Percentiles rank a stretch among this genome's conserved stretches.
phyloP scores from a whole-genome alignment of 2,113 vertebrate species.

The Trachemys scripta region DNA sequence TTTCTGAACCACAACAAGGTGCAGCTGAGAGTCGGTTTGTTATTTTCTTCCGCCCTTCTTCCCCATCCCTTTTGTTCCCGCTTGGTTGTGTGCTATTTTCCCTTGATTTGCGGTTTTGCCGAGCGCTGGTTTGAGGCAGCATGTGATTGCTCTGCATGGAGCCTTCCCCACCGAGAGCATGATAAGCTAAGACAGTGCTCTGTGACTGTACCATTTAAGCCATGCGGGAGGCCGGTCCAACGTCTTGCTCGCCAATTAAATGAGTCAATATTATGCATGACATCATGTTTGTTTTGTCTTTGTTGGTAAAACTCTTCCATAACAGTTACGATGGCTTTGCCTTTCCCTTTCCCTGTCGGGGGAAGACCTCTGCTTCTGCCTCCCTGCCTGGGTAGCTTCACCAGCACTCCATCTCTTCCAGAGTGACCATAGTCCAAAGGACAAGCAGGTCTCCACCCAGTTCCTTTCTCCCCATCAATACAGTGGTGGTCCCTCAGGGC shows the following conservation, averaged over 20 bases:
- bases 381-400: background rate
- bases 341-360: background rate
- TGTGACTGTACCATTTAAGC: conserved; percentile 55
- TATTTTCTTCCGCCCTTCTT: background rate
- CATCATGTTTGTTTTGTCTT: conserved; percentile 55
- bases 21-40: background rate
- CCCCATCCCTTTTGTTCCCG: background rate
- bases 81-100: conserved; percentile 37
- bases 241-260: conserved; percentile 68
- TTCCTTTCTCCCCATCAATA: background rate
- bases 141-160: conserved; percentile 58
- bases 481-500: background rate
- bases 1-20: background rate
- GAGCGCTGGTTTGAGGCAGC: conserved; percentile 31
- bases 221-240: conserved; percentile 61
- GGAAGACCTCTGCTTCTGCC: background rate
- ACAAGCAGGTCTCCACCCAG: accelerated
- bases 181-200: conserved; percentile 49
- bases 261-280: conserved; percentile 42
- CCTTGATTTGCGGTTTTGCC: conserved; percentile 67
- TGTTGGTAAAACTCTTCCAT: conserved; percentile 66
- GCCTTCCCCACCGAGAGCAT: conserved; percentile 65
- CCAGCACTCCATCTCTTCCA: accelerated
- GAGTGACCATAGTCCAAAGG: background rate
- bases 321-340: background rate